phyloP scores from a whole-genome alignment of 2,113 vertebrate species.

The Anoura caudifer region DNA sequence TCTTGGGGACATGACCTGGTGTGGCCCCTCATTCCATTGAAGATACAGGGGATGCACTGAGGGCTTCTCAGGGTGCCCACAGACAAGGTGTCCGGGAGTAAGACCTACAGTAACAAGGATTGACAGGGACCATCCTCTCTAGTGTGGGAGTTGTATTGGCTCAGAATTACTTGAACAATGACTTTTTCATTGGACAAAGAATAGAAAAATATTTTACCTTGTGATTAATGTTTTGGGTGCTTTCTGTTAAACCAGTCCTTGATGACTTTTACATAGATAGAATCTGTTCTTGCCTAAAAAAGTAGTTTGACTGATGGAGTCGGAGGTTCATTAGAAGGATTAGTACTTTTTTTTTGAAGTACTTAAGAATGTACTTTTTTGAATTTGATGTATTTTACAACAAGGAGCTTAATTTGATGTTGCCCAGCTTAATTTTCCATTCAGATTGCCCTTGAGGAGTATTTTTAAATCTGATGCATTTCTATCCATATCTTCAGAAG shows the following conservation, averaged over 20 bases:
- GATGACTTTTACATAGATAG: neutral
- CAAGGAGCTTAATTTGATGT: slow-evolving; percentile 48
- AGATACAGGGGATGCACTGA: neutral
- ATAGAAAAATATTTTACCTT: neutral
- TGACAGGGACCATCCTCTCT: neutral
- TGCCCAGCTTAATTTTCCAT: slow-evolving; percentile 51
- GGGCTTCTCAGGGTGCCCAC: neutral
- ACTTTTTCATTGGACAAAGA: neutral
- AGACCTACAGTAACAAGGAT: neutral
- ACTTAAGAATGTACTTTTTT: slow-evolving; percentile 12
- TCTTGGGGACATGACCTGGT: neutral
- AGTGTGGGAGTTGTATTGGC: neutral
- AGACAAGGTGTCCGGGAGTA: fast-evolving
- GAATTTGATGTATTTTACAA: slow-evolving; percentile 50
- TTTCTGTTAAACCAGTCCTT: slow-evolving; percentile 22
- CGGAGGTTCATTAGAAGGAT: slow-evolving; percentile 53
- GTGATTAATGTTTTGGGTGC: neutral
- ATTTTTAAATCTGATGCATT: slow-evolving; percentile 62
- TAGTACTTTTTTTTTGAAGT: neutral
- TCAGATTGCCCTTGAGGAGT: slow-evolving; percentile 49
- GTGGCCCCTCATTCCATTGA: neutral
- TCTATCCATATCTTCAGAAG: slow-evolving; percentile 65
- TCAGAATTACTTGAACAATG: neutral
- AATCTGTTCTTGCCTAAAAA: slow-evolving; percentile 11
- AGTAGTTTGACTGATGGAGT: neutral